These are phyloP conservation scores for Chloropsis hardwickii DNA, from an alignment of 2,113 vertebrate genomes.

Conservation along the genomic window DNA sequence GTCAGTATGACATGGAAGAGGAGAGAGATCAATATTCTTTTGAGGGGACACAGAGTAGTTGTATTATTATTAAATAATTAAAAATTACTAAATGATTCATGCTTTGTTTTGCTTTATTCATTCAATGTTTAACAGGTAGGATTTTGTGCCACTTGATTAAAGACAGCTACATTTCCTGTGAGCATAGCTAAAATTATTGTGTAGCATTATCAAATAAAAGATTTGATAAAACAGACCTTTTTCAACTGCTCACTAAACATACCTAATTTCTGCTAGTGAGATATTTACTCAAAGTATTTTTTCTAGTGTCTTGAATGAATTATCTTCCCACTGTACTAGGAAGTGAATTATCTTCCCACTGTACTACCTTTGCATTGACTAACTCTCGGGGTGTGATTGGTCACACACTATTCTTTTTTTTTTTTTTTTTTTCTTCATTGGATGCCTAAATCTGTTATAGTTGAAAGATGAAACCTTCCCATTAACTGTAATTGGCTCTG, in stretches of 20 bases:
- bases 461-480: background rate
- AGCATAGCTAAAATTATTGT: background rate
- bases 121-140: slow-evolving; percentile 9
- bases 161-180: background rate
- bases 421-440: background rate
- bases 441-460: background rate
- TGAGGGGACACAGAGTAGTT: background rate
- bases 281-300: background rate
- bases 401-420: background rate
- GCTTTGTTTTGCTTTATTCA: slow-evolving; percentile 19
- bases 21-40: slow-evolving; percentile 20
- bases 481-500: background rate
- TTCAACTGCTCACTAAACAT: background rate
- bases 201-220: background rate
- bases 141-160: slow-evolving; percentile 28
- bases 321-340: background rate
- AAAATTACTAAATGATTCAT: slow-evolving; percentile 44
- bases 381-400: background rate
- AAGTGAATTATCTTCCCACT: background rate
- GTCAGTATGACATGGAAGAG: background rate
- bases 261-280: background rate
- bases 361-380: background rate
- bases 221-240: background rate
- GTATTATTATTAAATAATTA: slow-evolving; percentile 56
- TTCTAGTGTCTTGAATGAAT: background rate